These are phyloP conservation scores for Pseudococcus longispinus DNA, from an alignment of 2,888 invertebrate species.

Conservation along the genomic window DNA sequence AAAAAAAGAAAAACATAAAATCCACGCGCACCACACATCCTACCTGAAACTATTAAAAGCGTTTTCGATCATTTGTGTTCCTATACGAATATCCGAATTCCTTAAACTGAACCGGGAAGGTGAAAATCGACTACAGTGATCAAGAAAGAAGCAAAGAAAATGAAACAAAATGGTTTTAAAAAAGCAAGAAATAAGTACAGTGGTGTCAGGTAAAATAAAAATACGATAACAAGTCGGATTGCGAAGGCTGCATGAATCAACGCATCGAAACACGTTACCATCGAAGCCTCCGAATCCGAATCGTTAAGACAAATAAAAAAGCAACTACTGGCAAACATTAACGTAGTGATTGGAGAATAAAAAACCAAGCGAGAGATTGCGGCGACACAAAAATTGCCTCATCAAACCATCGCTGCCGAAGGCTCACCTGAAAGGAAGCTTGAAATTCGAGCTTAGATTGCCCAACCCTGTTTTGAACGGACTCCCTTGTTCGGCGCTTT, in stretches of 20 bases:
- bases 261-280: conserved; percentile 55
- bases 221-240: conserved; percentile 53
- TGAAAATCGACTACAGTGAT: conserved; percentile 77
- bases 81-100: conserved; percentile 79
- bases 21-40: conserved; percentile 60
- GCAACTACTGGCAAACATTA: conserved; percentile 35
- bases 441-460: conserved; percentile 72
- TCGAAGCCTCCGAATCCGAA: background rate
- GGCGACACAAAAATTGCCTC: background rate
- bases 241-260: background rate
- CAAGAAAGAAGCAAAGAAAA: conserved; percentile 60
- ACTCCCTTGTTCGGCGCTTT: conserved; percentile 59
- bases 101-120: conserved; percentile 82
- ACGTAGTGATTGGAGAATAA: background rate
- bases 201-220: conserved; percentile 57
- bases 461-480: conserved; percentile 67
- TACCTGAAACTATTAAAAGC: conserved; percentile 77
- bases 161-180: conserved; percentile 59
- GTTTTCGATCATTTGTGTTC: conserved; percentile 80
- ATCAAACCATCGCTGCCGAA: background rate
- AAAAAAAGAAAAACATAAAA: conserved; percentile 32
- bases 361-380: conserved; percentile 1
- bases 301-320: conserved; percentile 30
- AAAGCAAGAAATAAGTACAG: conserved; percentile 59
- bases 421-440: conserved; percentile 82